These are phyloP conservation scores for Buteo buteo DNA, from an alignment of 2,113 vertebrate species.

Conservation along the genomic window DNA sequence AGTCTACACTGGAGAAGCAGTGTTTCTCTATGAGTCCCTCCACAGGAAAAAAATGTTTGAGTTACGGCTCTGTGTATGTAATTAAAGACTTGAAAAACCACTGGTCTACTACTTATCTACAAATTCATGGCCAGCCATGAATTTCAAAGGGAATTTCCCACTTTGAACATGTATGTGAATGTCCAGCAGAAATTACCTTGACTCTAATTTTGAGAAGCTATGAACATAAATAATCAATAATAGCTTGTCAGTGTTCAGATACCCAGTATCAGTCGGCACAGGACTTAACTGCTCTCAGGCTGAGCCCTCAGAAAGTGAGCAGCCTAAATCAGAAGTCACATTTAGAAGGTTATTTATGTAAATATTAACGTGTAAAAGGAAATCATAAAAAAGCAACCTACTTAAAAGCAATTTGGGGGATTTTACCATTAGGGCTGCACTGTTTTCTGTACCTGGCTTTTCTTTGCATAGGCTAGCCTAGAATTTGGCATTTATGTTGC, in stretches of 20 bases:
- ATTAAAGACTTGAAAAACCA: neutral
- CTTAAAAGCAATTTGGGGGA: neutral
- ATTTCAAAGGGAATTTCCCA: neutral
- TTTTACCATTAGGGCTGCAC: neutral
- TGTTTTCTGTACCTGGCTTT: neutral
- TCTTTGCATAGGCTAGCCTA: neutral
- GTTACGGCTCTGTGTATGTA: neutral
- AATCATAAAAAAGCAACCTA: neutral
- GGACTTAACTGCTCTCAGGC: neutral
- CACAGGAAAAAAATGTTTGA: neutral
- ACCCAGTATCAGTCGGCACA: neutral
- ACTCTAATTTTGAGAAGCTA: neutral
- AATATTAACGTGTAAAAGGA: neutral
- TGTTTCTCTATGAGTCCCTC: neutral
- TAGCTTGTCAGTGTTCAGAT: rapidly evolving
- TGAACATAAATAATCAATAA: neutral
- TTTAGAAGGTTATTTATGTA: neutral
- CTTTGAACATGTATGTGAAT: neutral
- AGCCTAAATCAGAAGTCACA: neutral
- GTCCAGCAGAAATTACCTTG: neutral
- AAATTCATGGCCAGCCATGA: neutral
- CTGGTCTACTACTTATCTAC: neutral
- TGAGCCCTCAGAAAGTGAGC: neutral
- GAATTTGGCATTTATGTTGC: neutral
- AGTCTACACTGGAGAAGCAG: neutral